Evolutionary conservation across 37 sponge, comb jelly and placozoan genomes (phyloP).

Genomic region (Halichondria panicea): DNA sequence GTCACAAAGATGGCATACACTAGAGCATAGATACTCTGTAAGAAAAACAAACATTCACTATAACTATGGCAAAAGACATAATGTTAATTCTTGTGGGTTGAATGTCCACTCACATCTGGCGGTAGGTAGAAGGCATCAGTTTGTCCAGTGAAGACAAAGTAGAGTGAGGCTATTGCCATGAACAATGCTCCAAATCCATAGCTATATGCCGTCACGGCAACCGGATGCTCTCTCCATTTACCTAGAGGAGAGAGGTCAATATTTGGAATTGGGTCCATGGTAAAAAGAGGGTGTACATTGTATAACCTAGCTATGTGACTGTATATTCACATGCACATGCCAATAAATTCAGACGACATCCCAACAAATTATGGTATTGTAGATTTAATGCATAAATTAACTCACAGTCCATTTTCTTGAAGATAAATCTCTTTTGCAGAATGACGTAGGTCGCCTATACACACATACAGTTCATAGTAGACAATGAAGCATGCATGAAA

Average conservation of each 20-base stretch:
- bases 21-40: constrained; percentile 50
- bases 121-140: constrained; percentile 34
- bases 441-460: constrained; percentile 54
- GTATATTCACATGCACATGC: too few relatives aligned
- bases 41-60: neutral
- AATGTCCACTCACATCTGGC: neutral
- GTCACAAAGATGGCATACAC: constrained; percentile 73
- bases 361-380: too few relatives aligned
- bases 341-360: too few relatives aligned
- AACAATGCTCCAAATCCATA: constrained; percentile 67
- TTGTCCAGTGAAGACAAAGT: constrained; percentile 40
- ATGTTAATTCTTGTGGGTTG: too few relatives aligned
- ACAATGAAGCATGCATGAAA: too few relatives aligned
- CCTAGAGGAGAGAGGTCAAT: neutral
- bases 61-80: too few relatives aligned
- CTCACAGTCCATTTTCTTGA: constrained; percentile 44
- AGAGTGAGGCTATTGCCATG: constrained; percentile 55
- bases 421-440: constrained; percentile 73
- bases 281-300: too few relatives aligned
- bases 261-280: neutral
- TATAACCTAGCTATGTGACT: too few relatives aligned
- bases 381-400: too few relatives aligned
- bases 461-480: too few relatives aligned
- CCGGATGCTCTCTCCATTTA: constrained; percentile 61
- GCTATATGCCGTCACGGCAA: constrained; percentile 66